Evolutionary conservation across 2,113 vertebrate genomes (phyloP), one percentile per base, ranked within the genome.

Genomic region (Rutilus rutilus): DNA sequence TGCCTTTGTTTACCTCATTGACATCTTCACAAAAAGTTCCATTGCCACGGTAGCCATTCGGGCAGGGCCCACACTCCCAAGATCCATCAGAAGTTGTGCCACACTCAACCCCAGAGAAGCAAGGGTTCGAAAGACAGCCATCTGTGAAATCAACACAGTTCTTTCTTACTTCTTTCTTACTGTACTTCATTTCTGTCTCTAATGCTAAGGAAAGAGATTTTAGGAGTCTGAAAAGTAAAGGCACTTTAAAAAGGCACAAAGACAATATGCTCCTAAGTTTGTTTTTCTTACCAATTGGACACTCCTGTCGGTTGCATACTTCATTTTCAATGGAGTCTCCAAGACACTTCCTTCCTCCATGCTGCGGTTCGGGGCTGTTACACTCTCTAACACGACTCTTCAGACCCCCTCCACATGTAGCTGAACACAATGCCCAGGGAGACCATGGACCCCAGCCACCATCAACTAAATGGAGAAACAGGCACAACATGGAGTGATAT

Each of bases 361-460:
- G 93, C 92, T 94, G 95, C 7, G 98, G 97, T 75, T 92, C 90
- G 0, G 98, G 98, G 79, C 95, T 97, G 87, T 95, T 96, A 86
- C 98, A 99, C 79, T 95, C 92, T 5, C 97, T 94, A 10, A 93
- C 94, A 12, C 98, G 95, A 85, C 96, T 97, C 4, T 92, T 95
- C 73, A 99, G 94, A 12, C 98, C 98, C 42, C 97, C 97, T 0
- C 95, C 97, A 80, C 98, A 99, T 9, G 97, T 96, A 76, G 94
- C 94, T 0, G 97, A 96, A 91, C 98, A 99, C 60, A 90, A 79
- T 0, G 97, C 97, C 98, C 98, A 99, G 0, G 96, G 96, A 9
- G 95, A 97, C 98, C 98, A 99, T 74, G 96, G 91, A 10, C 96
- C 96, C 98, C 98, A 99, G 79, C 95, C 95, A 79, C 98, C 98